Evolutionary conservation across 2,113 vertebrate species (phyloP).

Genomic region (Taxidea taxus): DNA sequence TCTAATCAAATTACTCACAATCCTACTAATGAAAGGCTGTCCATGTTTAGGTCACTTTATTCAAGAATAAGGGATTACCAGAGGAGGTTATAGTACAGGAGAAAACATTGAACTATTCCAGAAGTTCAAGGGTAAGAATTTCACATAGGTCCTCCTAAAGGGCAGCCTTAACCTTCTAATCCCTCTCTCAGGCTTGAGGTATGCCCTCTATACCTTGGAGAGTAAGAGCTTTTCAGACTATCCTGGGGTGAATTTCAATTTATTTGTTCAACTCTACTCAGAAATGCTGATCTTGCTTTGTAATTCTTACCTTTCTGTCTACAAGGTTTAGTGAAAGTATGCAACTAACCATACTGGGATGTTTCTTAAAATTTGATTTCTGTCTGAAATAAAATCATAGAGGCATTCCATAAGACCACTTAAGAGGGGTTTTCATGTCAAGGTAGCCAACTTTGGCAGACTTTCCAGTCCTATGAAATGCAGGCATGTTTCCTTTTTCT

Average conservation of each 20-base stretch:
- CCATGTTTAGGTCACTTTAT: neutral
- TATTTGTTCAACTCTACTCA: neutral
- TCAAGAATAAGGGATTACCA: neutral
- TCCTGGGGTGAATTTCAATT: neutral
- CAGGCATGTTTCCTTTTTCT: constrained; percentile 1
- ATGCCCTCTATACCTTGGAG: neutral
- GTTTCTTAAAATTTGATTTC: neutral
- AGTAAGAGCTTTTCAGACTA: neutral
- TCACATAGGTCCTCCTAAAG: neutral
- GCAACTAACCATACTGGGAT: neutral
- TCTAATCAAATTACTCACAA: neutral
- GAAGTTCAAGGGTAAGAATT: neutral
- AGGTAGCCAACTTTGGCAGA: neutral
- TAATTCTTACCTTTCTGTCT: neutral
- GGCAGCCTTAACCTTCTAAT: neutral
- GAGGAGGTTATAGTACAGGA: neutral
- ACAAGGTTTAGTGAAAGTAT: neutral
- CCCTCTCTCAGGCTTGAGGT: neutral
- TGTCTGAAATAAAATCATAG: neutral
- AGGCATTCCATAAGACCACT: neutral
- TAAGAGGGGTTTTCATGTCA: neutral
- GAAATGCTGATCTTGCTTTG: neutral
- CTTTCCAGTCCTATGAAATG: neutral
- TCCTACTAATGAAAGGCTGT: neutral
- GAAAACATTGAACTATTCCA: neutral